Evolutionary conservation across 2,797 vertebrate species (phyloP), one percentile per base, ranked within the genome.

Genomic region (Sebastes hubbsi): DNA sequence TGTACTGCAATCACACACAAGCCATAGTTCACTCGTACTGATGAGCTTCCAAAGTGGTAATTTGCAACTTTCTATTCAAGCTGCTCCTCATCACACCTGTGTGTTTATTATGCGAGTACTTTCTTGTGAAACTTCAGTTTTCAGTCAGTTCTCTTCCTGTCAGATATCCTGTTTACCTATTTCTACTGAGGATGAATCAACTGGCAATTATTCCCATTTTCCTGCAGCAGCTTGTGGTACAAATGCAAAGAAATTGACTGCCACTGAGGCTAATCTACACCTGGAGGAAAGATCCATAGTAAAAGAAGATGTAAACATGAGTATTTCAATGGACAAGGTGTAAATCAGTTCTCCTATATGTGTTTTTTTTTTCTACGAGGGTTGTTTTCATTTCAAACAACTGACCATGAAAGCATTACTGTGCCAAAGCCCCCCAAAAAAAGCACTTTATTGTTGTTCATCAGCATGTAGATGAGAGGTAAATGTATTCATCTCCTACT

Each of bases 401-500:
- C 66, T 83, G 90, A 80, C 70, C 78, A 65, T 77, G 80, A 88
- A 74, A 79, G 77, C 29, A 0, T 78, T 54, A 72, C 66, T 42
- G 75, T 78, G 72, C 61, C 77, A 58, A 59, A 80, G 60, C 68
- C 42, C 25, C 25, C 46, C 49, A 3, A 27, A 65, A 87, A 87
- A 75, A 52, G 18, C 49, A 72, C 64, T 59, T 86, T 86, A 74
- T 86, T 89, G 77, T 84, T 84, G 88, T 89, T 91, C 87, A 90
- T 93, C 87, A 92, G 78, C 89, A 93, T 92, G 91, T 69, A 92
- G 86, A 94, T 93, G 86, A 90, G 86, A 87, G 84, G 85, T 89
- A 94, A 94, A 94, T 92, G 87, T 90, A 94, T 94, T 94, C 87
- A 68, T 91, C 89, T 90, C 91, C 86, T 87, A 66, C 85, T 16